These are phyloP conservation scores for Auanema sp. DNA, from an alignment of 2,888 invertebrate genomes.

Conservation along the genomic window DNA sequence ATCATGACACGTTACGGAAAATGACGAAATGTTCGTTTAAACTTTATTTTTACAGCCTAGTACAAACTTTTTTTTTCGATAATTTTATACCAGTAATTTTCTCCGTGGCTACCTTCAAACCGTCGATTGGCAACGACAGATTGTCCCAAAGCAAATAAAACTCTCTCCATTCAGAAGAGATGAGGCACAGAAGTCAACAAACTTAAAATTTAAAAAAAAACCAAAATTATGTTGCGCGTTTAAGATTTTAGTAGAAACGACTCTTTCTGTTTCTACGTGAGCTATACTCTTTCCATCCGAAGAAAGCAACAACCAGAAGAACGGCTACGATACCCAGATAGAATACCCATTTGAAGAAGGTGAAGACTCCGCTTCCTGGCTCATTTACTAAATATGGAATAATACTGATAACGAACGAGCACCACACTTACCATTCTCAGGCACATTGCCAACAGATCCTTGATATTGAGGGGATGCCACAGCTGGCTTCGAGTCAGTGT, in stretches of 20 bases:
- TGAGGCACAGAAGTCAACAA: neutral
- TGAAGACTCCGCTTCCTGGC: neutral
- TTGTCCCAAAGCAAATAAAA: too few relatives aligned
- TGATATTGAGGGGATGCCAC: too few relatives aligned
- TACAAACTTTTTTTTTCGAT: too few relatives aligned
- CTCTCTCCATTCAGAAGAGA: too few relatives aligned
- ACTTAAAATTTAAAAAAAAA: constrained; percentile 3
- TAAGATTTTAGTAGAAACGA: neutral
- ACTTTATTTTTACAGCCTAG: too few relatives aligned
- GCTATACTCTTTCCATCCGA: neutral
- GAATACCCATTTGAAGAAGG: neutral
- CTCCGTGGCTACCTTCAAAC: too few relatives aligned
- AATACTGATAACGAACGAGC: neutral
- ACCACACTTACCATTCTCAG: neutral
- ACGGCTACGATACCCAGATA: neutral
- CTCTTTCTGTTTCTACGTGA: neutral
- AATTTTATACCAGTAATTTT: too few relatives aligned
- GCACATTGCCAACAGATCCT: too few relatives aligned
- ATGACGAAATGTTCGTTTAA: too few relatives aligned
- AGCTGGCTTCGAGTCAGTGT: too few relatives aligned
- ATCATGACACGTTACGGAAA: too few relatives aligned
- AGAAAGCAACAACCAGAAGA: neutral
- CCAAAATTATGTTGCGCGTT: neutral
- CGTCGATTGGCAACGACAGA: too few relatives aligned
- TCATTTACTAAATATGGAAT: neutral